Base-by-base conservation (phyloP, 2,888 invertebrate species). In the Hydropsyche betteni region DNA sequence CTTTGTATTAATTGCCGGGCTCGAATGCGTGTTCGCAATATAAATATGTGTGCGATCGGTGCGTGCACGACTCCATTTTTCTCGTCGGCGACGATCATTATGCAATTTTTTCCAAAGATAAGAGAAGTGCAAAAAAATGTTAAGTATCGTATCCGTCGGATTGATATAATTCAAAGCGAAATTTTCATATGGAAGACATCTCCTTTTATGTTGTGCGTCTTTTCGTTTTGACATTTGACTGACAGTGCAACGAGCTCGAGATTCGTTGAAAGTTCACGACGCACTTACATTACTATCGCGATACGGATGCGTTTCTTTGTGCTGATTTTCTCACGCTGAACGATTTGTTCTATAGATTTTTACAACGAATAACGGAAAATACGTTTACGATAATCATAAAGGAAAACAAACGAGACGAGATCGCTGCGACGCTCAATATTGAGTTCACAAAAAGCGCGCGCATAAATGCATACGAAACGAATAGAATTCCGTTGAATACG, bases 1-100 rank as follows among this genome's bases (percentile, higher is more conserved):
- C 16, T 61, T 50, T 61, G 58, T 72, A 72, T 72, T 72, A 72
- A 72, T 72, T 72, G 38, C 53, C 12, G 58, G 34, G 36, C 34
- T 24, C 58, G 14, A 36, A 10, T 38, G 58, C 36, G 34, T 55
- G 16, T 55, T n/a, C 6, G n/a, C 55, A 55, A n/a, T 55, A 16
- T 55, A n/a, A 16, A n/a, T 16, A 16, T 14, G 55, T n/a, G n/a
- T 55, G n/a, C n/a, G 55, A 16, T 55, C n/a, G 55, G 64, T 64
- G 64, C 34, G 64, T 64, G 64, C 64, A 36, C 36, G 36, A 24
- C 44, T 6, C 10, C 44, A 4, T 44, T 44, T 44, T 44, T 44
- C 44, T 44, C 44, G 7, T 44, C 10, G 44, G 44, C 10, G 44
- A 44, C 44, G 44, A 44, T 44, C 44, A 44, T 44, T 44, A 44